Base-by-base conservation (phyloP, 2,113 vertebrate genomes). In the Falcunculus frontatus region DNA sequence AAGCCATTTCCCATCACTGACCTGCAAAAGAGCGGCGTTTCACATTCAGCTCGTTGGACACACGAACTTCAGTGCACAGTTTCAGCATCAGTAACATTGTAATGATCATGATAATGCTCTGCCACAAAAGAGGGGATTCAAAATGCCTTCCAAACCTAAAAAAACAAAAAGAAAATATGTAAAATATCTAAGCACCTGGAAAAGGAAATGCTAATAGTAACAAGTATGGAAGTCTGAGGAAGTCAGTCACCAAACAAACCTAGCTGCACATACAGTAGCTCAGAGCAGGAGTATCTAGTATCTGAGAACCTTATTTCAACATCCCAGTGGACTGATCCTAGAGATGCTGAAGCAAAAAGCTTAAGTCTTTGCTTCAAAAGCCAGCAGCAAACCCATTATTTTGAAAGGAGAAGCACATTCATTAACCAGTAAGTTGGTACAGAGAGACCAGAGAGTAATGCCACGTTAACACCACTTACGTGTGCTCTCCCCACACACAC, bases 11-110 rank as follows among this genome's bases (percentile, higher is more conserved):
- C 49, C 7, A 2, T 23, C 77, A 98, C 99, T 97, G 86, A 99
- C 99, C 99, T 99, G 99, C 96, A 87, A 99, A 99, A 82, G 98
- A 97, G 46, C 99, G 99, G 6, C 99, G 98, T 42, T 98, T 99
- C 72, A 98, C 95, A 67, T 97, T 98, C 86, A 99, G 97, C 90
- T 99, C 99, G 2, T 98, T 97, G 89, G 98, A 97, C 97, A 98
- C 97, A 1, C 99, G 99, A 82, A 99, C 98, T 68, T 98, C 97
- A 29, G 99, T 99, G 98, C 99, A 99, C 72, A 99, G 97, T 90
- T 98, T 98, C 95, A 99, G 97, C 99, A 99, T 99, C 95, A 99
- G 96, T 64, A 99, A 97, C 99, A 99, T 99, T 64, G 99, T 99
- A 65, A 97, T 89, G 85, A 99, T 99, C 99, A 99, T 99, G 95